Evolutionary conservation across 2,113 vertebrate species (phyloP), one percentile per base, ranked within the genome.

Genomic region (Cichladusa arquata): DNA sequence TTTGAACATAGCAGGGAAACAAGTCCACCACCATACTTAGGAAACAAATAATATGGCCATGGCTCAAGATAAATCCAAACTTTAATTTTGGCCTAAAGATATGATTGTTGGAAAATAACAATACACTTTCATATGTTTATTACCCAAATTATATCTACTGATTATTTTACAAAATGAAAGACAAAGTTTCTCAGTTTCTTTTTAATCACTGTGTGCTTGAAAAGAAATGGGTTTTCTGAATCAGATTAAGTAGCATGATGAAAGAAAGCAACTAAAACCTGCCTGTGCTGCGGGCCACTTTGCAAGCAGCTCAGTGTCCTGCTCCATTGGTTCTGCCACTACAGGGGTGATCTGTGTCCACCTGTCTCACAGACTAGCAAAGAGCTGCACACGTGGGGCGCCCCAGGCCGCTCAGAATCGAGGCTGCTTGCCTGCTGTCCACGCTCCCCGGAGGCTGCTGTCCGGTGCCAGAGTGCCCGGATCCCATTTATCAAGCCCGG

Each of bases 361-460:
- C 67, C 44, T 36, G 42, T 24, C 24, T 45, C 81, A 54, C 11
- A 9, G n/a, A 45, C 31, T 0, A 33, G 61, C 47, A 28, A 33
- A 65, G 50, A 44, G 42, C 60, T n/a, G 17, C 45, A 8, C n/a
- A 2, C 40, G 14, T 5, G 54, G 45, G 51, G 45, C 2, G 0
- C 33, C 62, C 44, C 54, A 22, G 8, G 10, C 24, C 36, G 2
- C 51, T 15, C 12, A 31, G 22, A 6, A 11, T 5, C 1, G 5
- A 56, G n/a, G 42, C 50, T 17, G 26, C n/a, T 23, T 5, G n/a
- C 26, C 28, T 23, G 80, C 36, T 69, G 9, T 64, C 66, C 70
- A 1, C 36, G 0, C 9, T 47, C 19, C 45, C 34, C 4, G 20
- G 47, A 34, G 40, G 45, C 45, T 38, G 54, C 79, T 1, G 1